Conservation (phyloP, 2,113 vertebrate genomes). For the Ia io region DNA sequence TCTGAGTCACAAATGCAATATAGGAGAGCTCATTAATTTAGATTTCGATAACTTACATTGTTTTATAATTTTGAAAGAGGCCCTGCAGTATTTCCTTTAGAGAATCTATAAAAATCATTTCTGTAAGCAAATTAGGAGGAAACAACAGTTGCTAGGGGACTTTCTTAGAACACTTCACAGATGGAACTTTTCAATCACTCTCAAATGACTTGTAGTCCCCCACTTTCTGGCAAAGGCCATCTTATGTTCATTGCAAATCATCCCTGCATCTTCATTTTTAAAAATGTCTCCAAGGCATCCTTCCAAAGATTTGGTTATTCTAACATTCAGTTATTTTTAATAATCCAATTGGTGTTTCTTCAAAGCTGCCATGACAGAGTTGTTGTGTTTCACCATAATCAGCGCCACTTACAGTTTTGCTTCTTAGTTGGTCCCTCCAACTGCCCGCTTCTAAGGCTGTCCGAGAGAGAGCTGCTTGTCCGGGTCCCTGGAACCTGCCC, state of each 20-base stretch:
- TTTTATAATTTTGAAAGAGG: neutral
- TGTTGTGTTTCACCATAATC: neutral
- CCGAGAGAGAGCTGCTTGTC: neutral
- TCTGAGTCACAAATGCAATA: neutral
- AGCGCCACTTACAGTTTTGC: neutral
- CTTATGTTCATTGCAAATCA: neutral
- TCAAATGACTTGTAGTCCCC: neutral
- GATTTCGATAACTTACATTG: neutral
- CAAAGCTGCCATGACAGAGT: neutral
- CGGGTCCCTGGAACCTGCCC: neutral
- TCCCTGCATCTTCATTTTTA: neutral
- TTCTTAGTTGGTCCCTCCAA: neutral
- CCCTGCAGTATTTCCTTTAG: neutral
- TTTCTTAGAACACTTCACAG: neutral
- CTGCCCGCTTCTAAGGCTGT: neutral
- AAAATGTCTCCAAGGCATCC: neutral
- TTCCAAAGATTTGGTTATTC: neutral
- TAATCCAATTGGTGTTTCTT: neutral
- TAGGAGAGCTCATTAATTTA: constrained; percentile 1
- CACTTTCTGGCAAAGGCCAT: neutral
- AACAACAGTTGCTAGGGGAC: neutral
- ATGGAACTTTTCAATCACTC: neutral
- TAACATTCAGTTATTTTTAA: neutral
- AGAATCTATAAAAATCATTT: neutral
- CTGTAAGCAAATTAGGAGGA: neutral